phyloP scores from a whole-genome alignment of 2,113 vertebrate genomes.

The Chloroceryle aenea region DNA sequence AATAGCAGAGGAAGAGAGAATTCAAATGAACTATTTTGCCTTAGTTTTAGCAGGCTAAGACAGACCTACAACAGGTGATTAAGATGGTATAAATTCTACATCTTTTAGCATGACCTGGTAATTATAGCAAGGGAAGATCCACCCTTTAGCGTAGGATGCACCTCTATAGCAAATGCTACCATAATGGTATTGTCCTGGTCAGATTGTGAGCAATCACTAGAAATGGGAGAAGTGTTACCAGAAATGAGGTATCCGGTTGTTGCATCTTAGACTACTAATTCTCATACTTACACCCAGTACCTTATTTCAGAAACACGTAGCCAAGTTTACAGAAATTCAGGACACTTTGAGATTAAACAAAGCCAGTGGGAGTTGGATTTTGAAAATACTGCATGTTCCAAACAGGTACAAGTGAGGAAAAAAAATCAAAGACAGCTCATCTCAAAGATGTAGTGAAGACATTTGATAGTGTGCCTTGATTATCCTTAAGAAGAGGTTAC shows the following conservation, averaged over 20 bases:
- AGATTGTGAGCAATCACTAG: background rate
- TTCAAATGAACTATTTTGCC: background rate
- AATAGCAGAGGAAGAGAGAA: background rate
- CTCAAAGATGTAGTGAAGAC: background rate
- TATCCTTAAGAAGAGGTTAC: conserved; percentile 16
- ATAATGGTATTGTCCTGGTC: background rate
- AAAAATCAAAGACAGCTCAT: background rate
- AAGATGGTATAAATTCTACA: background rate
- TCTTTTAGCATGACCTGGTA: background rate
- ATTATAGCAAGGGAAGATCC: background rate
- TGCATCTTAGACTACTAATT: background rate
- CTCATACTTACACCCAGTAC: background rate
- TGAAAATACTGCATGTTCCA: background rate
- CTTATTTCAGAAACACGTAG: background rate
- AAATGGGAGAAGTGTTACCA: background rate
- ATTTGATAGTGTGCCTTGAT: background rate
- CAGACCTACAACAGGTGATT: background rate
- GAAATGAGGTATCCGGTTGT: background rate
- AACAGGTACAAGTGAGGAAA: background rate
- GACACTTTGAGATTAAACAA: background rate
- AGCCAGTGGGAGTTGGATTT: background rate
- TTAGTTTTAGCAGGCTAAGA: background rate
- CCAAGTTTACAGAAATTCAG: background rate
- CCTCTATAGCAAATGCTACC: background rate
- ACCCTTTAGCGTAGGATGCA: background rate